Percentiles rank a stretch among this genome's conserved stretches.
These are phyloP conservation scores for Scomber japonicus DNA, from an alignment of 2,113 vertebrate species.

Conservation along the genomic window DNA sequence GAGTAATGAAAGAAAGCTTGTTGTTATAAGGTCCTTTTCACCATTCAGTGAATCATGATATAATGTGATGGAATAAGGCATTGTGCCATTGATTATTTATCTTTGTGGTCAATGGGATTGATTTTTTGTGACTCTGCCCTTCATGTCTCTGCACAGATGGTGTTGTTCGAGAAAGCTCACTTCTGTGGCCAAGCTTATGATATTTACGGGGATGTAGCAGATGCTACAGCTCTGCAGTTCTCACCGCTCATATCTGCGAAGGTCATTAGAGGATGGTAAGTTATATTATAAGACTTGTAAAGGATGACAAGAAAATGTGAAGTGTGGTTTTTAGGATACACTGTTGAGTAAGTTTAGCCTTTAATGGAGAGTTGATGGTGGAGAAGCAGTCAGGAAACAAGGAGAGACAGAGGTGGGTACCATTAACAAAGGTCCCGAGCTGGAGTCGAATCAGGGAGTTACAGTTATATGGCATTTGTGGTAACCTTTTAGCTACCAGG, in stretches of 20 bases:
- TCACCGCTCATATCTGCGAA: slow-evolving; percentile 88
- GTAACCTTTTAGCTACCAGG: too few species aligned
- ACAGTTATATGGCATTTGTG: too few species aligned
- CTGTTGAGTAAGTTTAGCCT: too few species aligned
- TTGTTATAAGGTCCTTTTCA: not conserved
- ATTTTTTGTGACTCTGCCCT: not conserved
- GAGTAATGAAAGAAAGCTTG: not conserved
- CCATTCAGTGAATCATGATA: slow-evolving; percentile 12
- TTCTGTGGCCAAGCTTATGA: slow-evolving; percentile 85
- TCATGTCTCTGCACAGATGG: slow-evolving; percentile 82
- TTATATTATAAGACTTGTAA: not conserved
- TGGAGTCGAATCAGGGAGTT: too few species aligned
- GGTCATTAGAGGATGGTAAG: slow-evolving; percentile 95
- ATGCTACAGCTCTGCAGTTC: slow-evolving; percentile 89
- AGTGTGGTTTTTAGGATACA: too few species aligned
- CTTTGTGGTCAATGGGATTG: not conserved
- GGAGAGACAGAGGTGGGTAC: too few species aligned
- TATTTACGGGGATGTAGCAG: slow-evolving; percentile 87
- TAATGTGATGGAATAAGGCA: slow-evolving; percentile 8
- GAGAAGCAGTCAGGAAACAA: too few species aligned
- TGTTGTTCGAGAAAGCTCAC: slow-evolving; percentile 87
- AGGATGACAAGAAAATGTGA: not conserved
- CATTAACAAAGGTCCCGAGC: too few species aligned
- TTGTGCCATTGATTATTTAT: not conserved
- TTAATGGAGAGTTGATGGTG: too few species aligned